These are phyloP conservation scores for Andrena minutula DNA, from an alignment of 2,888 invertebrate species.

Conservation along the genomic window DNA sequence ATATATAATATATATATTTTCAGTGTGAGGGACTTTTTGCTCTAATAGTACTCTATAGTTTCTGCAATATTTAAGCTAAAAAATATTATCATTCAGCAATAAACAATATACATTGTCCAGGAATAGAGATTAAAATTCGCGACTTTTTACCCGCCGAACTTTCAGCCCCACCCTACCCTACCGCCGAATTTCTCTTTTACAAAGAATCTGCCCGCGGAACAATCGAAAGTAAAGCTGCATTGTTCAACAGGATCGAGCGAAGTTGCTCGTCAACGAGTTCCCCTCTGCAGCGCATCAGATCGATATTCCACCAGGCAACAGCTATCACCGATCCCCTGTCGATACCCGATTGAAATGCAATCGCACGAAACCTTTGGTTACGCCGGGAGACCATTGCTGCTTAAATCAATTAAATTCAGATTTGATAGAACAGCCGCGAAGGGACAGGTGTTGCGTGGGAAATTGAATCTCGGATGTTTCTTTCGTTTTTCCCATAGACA, in stretches of 20 bases:
- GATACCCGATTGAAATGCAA: constrained; percentile 27
- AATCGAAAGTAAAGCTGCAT: constrained; percentile 11
- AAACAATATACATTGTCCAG: too few species aligned
- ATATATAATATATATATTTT: too few species aligned
- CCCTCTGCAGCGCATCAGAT: constrained; percentile 5
- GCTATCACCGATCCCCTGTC: constrained; percentile 23
- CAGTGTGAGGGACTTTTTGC: too few species aligned
- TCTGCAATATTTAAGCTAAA: too few species aligned
- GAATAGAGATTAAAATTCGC: too few species aligned
- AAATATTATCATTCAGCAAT: too few species aligned
- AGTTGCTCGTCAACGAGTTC: neutral
- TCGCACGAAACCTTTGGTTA: constrained; percentile 19
- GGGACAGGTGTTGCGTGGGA: too few species aligned
- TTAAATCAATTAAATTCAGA: constrained; percentile 30
- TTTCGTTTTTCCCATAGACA: too few species aligned
- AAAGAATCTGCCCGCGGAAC: neutral
- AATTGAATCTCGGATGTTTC: too few species aligned
- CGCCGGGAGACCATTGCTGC: constrained; percentile 1
- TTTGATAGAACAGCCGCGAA: neutral
- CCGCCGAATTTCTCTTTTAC: neutral
- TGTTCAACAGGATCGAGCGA: constrained; percentile 1
- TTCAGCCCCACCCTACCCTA: too few species aligned
- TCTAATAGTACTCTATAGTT: too few species aligned
- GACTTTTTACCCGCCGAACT: too few species aligned
- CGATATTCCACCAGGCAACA: constrained; percentile 33